phyloP scores from a whole-genome alignment of 2,888 invertebrate species.

The Leptodirus hochenwartii region DNA sequence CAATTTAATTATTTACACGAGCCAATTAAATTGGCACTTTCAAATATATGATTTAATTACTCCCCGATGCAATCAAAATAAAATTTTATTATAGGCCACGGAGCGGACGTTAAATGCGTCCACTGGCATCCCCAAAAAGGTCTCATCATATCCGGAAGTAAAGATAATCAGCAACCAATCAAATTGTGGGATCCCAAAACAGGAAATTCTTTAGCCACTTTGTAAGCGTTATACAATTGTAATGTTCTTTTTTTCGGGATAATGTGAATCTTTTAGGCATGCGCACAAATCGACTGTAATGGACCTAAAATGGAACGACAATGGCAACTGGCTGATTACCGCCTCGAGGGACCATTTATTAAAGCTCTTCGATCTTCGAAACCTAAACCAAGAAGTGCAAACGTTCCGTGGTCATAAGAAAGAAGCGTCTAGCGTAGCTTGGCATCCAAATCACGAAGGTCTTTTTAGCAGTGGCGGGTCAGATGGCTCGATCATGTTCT shows the following conservation, averaged over 20 bases:
- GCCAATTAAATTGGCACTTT: too few species aligned
- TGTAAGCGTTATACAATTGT: conserved; percentile 38
- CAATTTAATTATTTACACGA: not conserved
- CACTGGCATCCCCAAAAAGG: conserved; percentile 99
- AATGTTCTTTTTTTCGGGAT: not conserved
- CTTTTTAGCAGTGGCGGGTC: conserved; percentile 96
- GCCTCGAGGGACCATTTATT: conserved; percentile 93
- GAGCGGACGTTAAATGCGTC: conserved; percentile 97
- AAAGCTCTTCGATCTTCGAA: conserved; percentile 94
- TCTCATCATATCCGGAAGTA: conserved; percentile 93
- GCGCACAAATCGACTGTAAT: conserved; percentile 99
- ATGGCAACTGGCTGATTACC: conserved; percentile 99
- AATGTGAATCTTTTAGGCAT: conserved; percentile 54
- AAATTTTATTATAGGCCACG: conserved; percentile 49
- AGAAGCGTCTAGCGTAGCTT: conserved; percentile 90
- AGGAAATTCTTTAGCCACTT: conserved; percentile 83
- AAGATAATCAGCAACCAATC: conserved; percentile 98
- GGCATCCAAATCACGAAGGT: conserved; percentile 97
- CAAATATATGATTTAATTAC: not conserved
- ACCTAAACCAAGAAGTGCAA: conserved; percentile 88
- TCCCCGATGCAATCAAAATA: not conserved
- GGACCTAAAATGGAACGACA: conserved; percentile 98
- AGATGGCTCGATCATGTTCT: conserved; percentile 95
- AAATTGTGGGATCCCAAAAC: conserved; percentile 99
- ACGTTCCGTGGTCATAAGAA: conserved; percentile 98